Conservation (phyloP, 2,888 invertebrate genomes). For the Drosophila borealis region DNA sequence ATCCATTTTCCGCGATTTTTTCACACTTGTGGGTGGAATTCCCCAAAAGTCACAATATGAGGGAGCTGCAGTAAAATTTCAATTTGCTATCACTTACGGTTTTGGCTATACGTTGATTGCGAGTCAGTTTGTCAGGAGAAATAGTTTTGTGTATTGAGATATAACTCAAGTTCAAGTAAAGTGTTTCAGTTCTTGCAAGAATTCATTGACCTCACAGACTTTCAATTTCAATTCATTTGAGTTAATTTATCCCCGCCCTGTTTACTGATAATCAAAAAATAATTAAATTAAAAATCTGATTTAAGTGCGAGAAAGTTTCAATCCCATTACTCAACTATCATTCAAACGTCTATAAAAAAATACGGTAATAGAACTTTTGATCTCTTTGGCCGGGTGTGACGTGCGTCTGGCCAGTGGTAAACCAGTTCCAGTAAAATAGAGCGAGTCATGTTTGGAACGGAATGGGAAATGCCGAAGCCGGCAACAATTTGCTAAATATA, state of each 20-base stretch:
- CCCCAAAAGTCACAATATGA: no score
- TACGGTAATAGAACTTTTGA: slow-evolving; percentile 50
- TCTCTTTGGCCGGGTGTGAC: slow-evolving; percentile 61
- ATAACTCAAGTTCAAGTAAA: background rate
- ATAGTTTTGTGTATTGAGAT: no score
- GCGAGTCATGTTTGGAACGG: slow-evolving; percentile 47
- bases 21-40: no score
- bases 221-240: slow-evolving; percentile 43
- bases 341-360: slow-evolving; percentile 31
- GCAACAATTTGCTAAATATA: slow-evolving; percentile 39
- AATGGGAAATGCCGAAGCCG: slow-evolving; percentile 57
- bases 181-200: slow-evolving; percentile 1
- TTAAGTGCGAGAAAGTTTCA: slow-evolving; percentile 27
- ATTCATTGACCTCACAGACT: slow-evolving; percentile 44
- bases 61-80: no score
- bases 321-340: slow-evolving; percentile 43
- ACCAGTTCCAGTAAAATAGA: slow-evolving; percentile 51
- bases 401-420: slow-evolving; percentile 60
- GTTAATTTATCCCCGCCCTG: background rate
- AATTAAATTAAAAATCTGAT: slow-evolving; percentile 25
- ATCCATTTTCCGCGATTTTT: no score
- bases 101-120: no score
- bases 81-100: no score
- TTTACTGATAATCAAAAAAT: slow-evolving; percentile 33
- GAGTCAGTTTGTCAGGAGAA: no score